Conservation (phyloP, 2,113 vertebrate genomes). For the Trematocara marginatum region DNA sequence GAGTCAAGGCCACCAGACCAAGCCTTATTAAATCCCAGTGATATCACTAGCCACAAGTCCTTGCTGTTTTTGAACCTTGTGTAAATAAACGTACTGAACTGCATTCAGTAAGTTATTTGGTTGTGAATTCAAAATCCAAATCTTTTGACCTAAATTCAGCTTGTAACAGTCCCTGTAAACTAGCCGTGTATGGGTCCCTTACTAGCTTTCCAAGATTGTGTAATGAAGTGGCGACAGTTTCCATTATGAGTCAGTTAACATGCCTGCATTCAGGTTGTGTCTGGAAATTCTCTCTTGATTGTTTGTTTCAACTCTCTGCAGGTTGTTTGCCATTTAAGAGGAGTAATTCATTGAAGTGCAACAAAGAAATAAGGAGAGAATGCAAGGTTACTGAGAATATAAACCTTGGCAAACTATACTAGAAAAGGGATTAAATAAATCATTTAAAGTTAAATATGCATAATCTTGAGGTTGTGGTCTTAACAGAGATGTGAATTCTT, state of each 20-base stretch:
- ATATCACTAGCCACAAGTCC: not conserved
- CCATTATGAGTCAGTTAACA: slow-evolving; percentile 17
- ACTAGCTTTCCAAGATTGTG: slow-evolving; percentile 28
- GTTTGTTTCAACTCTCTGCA: not conserved
- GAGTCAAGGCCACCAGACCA: not conserved
- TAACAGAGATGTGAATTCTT: not conserved
- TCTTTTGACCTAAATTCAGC: not conserved
- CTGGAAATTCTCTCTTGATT: not conserved
- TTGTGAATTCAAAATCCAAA: not conserved
- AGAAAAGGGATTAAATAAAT: not conserved
- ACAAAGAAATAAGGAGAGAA: not conserved
- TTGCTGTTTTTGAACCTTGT: not conserved
- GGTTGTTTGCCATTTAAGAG: not conserved
- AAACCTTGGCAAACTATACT: not conserved
- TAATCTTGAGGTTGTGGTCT: not conserved
- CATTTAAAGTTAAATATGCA: not conserved
- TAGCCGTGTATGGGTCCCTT: not conserved
- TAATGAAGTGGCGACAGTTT: slow-evolving; percentile 22
- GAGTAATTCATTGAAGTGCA: slow-evolving; percentile 19
- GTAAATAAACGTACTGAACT: not conserved
- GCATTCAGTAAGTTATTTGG: not conserved
- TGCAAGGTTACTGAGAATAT: slow-evolving; percentile 11
- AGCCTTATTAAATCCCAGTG: not conserved
- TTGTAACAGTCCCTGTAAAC: not conserved
- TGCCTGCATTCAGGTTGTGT: slow-evolving; percentile 14